Base-by-base conservation (phyloP, 1,140 invertebrate species). In the Drosophila tristis region DNA sequence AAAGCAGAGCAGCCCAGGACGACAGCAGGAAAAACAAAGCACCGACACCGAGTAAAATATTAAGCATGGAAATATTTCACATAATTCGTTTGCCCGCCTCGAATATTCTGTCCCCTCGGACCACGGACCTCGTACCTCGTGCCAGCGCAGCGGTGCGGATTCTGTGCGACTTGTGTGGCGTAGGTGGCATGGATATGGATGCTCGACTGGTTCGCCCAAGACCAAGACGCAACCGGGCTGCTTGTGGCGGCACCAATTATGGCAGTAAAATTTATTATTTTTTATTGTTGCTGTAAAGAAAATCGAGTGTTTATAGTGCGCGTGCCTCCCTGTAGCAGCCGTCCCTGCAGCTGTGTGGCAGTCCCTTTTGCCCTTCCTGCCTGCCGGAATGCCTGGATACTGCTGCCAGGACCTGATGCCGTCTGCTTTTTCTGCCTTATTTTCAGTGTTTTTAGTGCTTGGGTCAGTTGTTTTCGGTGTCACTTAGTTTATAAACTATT, bases 401-500 rank as follows among this genome's bases (percentile, higher is more conserved):
- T 58, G 55, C 23, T 64, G 60, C 25, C 65, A 51, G 47, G 20
- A 23, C 15, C 29, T 54, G 29, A 23, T 8, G 35, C 16, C 20
- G 13, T 29, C 44, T 70, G 64, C 65, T 61, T 70, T 74, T 60
- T 70, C 56, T 78, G 72, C 55, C 71, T 78, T 78, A 78, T 78
- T 78, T 78, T 75, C 76, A 78, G 73, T 77, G 67, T 79, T 79
- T 77, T 79, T 75, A 75, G 74, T 73, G 74, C 76, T 78, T 79
- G 77, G 77, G 77, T 79, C 77, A 79, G 74, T 79, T 79, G 77
- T 76, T 79, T 79, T 79, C 68, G 77, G 74, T 79, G 77, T 79
- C 77, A 79, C 77, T 79, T 79, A 79, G 77, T 79, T 79, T 79
- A 79, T 79, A 77, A 79, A 79, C 77, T 79, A 79, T 79, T 79